A percentile compares a stretch with the other conserved stretches of the same genome.
Evolutionary conservation across 2,888 invertebrate genomes (phyloP).

Genomic region (Agonopterix alstromeriana): DNA sequence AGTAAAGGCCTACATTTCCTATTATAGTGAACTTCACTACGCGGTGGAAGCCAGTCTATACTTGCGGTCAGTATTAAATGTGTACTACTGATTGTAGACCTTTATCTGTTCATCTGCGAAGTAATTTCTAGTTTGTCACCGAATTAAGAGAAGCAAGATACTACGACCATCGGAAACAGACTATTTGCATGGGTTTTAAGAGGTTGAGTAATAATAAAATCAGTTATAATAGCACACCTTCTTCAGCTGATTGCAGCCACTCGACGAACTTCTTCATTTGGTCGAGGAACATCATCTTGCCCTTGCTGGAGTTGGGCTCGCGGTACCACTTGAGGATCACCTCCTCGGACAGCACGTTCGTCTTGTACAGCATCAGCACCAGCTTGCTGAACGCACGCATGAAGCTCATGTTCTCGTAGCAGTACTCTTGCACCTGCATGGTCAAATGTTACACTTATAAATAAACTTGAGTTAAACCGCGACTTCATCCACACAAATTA

Average conservation of each 20-base stretch:
- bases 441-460: neutral
- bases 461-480: no score
- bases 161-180: neutral
- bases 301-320: slow-evolving; percentile 93
- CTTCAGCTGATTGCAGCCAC: slow-evolving; percentile 98
- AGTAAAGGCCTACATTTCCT: no score
- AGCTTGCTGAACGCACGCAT: slow-evolving; percentile 99
- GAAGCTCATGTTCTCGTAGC: slow-evolving; percentile 99
- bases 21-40: no score
- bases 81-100: no score
- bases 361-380: slow-evolving; percentile 96
- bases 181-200: no score
- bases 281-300: slow-evolving; percentile 98
- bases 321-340: slow-evolving; percentile 97
- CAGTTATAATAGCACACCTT: slow-evolving; percentile 63
- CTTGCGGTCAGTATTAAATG: no score
- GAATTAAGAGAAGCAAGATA: neutral
- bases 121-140: no score
- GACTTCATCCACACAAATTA: no score
- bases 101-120: no score
- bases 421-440: slow-evolving; percentile 91
- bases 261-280: slow-evolving; percentile 99
- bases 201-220: no score
- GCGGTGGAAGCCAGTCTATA: no score
- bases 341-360: slow-evolving; percentile 96